Evolutionary conservation across 2,113 vertebrate genomes (phyloP).

Genomic region (Hippopotamus amphibius): DNA sequence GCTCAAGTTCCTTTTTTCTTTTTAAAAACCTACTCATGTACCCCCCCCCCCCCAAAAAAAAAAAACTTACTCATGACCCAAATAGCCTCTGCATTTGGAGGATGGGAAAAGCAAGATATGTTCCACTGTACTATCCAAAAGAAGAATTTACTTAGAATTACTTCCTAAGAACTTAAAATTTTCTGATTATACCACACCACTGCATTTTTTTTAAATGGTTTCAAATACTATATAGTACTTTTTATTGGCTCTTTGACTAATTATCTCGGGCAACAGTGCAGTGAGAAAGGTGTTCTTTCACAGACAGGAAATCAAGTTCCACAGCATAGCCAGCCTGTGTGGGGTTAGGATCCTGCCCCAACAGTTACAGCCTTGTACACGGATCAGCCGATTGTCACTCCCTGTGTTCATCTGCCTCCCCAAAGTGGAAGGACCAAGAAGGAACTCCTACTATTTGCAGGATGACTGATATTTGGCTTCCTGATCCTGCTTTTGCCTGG

Average conservation of each 20-base stretch:
- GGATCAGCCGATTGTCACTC: background rate
- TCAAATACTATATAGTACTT: conserved; percentile 11
- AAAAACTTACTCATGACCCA: background rate
- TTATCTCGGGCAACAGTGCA: background rate
- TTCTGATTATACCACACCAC: background rate
- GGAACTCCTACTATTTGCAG: background rate
- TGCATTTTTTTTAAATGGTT: background rate
- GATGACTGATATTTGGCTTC: conserved; percentile 6
- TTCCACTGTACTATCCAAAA: conserved; percentile 9
- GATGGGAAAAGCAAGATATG: background rate
- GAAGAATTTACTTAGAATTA: background rate
- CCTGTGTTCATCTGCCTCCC: background rate
- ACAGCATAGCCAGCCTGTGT: background rate
- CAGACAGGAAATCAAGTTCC: background rate
- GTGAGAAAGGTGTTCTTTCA: background rate
- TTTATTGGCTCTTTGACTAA: background rate
- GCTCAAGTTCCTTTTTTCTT: background rate
- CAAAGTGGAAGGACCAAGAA: conserved; percentile 8
- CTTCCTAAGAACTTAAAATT: background rate
- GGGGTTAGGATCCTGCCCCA: background rate
- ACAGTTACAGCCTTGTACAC: background rate
- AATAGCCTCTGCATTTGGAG: conserved; percentile 14
- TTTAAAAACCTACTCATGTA: background rate
- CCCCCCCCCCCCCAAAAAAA: too few relatives aligned
- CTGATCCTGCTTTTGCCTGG: background rate